Base-by-base conservation (phyloP, 2,113 vertebrate species). In the Bostrychus sinensis region DNA sequence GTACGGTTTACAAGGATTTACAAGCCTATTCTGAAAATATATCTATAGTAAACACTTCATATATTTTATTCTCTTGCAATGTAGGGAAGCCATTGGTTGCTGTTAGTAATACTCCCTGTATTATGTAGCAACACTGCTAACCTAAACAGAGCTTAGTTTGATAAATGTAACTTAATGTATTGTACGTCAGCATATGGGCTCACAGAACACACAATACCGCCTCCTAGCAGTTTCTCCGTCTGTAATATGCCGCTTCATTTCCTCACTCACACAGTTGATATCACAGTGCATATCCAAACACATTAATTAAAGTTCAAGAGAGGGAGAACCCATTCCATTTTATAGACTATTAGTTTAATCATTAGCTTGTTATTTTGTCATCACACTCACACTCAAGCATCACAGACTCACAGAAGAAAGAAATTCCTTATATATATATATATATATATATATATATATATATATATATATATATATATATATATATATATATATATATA, bases 291-390 rank as follows among this genome's bases (percentile, higher is more conserved):
- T 51, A 51, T 51, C 26, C 48, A 28, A 51, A 51, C 48, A 28
- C 23, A 51, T 51, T 28, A 16, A 26, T 51, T 51, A 28, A 48
- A 48, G 45, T 48, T 48, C 22, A 48, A 22, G 45, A 50, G 22
- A 28, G 25, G 23, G 7, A 51, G 48, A 51, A 16, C 25, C 7
- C 48, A n/a, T n/a, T 51, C 13, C 23, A 51, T 28, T 51, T n/a
- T 51, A 51, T 3, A 51, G 48, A 13, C 25, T 51, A 28, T 28
- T 51, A 51, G 48, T 51, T 51, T 51, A n/a, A n/a, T 28, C 25
- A 51, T 51, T 51, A 25, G 14, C 25, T 51, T 51, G 48, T 28
- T 51, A 51, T 28, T 28, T 28, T 51, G 48, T 28, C 25, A 51
- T 51, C 48, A 9, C 25, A 51, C 23, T 7, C 48, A 51, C 26